phyloP scores from a whole-genome alignment of 2,113 vertebrate genomes.

The Indri indri region DNA sequence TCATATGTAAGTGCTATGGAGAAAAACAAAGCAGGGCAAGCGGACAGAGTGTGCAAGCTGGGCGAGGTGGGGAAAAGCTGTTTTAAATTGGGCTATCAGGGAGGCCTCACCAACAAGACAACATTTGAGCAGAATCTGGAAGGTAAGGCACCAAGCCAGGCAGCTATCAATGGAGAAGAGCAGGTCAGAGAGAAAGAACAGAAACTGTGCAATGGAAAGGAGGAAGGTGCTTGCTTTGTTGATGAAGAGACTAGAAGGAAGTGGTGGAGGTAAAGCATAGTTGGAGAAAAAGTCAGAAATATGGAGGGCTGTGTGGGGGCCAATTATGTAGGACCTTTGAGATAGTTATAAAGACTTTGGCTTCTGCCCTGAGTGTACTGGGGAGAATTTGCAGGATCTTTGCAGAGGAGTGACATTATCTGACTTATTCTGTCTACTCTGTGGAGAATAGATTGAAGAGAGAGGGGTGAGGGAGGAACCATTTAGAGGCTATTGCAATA shows the following conservation, averaged over 20 bases:
- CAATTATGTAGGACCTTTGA: background rate
- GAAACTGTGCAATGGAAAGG: background rate
- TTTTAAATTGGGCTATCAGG: background rate
- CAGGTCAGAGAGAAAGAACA: background rate
- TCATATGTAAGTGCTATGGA: background rate
- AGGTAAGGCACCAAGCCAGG: background rate
- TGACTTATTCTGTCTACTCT: background rate
- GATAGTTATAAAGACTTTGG: background rate
- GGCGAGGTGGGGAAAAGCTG: background rate
- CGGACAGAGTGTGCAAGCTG: background rate
- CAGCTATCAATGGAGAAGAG: background rate
- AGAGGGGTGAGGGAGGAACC: background rate
- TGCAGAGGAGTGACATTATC: background rate
- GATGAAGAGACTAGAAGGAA: background rate
- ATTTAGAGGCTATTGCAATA: background rate
- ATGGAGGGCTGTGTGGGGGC: no score
- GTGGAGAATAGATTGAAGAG: background rate
- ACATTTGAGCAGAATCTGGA: background rate
- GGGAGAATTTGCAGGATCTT: background rate
- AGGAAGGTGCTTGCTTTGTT: background rate
- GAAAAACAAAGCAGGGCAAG: background rate
- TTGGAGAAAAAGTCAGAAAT: background rate
- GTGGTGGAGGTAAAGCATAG: background rate
- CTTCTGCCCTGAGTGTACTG: background rate
- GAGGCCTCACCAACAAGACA: background rate